Evolutionary conservation across 1,140 invertebrate genomes (phyloP), one percentile per base, ranked within the genome.

Genomic region (Platyura marginata): DNA sequence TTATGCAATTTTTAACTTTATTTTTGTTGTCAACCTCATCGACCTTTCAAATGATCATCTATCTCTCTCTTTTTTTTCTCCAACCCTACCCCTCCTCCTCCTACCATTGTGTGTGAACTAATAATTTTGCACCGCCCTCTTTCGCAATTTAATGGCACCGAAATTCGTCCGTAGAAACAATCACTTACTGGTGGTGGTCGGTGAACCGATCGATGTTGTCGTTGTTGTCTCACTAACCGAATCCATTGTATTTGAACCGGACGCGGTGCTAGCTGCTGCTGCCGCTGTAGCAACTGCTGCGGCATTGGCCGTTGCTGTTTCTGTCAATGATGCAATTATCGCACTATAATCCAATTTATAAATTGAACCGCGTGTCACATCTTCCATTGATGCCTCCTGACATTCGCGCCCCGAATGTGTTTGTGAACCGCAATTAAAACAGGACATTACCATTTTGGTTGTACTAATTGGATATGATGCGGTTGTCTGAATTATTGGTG

Each of bases 361-460:
- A 41, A 67, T 66, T 41, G 71, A 71, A 37, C 69, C 71, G 43
- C 74, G 68, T 9, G 81, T 86, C 54, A 88, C 77, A 60, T 88
- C 83, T 55, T 92, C 86, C 71, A 90, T 86, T 6, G 81, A 84
- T 42, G 77, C 75, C 55, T 87, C 83, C 48, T 79, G 79, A 58
- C 88, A 93, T 29, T 90, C 86, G 45, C 69, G 62, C 2, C 83
- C 83, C n/a, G 71, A 65, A 59, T 93, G 88, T 42, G 66, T 78
- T 39, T 71, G 67, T 21, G 74, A 77, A 32, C 81, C 81, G 61
- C 81, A 85, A 54, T 85, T 85, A 59, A 75, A 83, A 51, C 74
- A 77, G 15, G 70, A 72, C 3, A 70, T 50, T 3, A 51, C 47
- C 15, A 29, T 19, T 48, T 61, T 61, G 10, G 49, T 54, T 38